phyloP scores from a whole-genome alignment of 2,888 invertebrate species.

The Drosophila suboccidentalis region DNA sequence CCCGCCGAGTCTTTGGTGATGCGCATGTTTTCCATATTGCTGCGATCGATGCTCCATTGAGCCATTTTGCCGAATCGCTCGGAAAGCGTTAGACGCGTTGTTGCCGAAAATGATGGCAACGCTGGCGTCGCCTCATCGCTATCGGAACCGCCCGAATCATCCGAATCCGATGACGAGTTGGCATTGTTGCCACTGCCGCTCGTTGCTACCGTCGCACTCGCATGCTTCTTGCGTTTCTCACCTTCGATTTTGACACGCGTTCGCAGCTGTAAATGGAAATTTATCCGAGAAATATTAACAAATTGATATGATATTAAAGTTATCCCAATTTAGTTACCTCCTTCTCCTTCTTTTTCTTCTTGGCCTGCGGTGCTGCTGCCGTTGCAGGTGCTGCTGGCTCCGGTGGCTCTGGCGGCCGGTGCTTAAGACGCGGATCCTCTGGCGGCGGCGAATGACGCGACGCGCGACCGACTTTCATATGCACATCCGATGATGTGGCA shows the following conservation, averaged over 20 bases:
- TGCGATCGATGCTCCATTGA: constrained; percentile 94
- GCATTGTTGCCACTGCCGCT: constrained; percentile 65
- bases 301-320: too few relatives aligned
- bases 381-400: constrained; percentile 82
- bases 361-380: constrained; percentile 82
- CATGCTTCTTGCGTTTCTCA: constrained; percentile 86
- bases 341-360: constrained; percentile 86
- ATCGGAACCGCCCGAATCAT: constrained; percentile 87
- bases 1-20: constrained; percentile 92
- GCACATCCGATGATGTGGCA: constrained; percentile 74
- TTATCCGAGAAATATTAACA: background rate
- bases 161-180: constrained; percentile 87
- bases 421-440: constrained; percentile 87
- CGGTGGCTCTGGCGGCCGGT: constrained; percentile 87
- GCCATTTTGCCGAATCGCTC: constrained; percentile 97
- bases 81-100: constrained; percentile 91
- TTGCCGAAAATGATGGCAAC: constrained; percentile 88
- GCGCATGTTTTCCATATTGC: constrained; percentile 93
- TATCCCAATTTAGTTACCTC: constrained; percentile 70
- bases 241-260: constrained; percentile 86
- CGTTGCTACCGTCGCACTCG: constrained; percentile 55
- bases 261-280: constrained; percentile 72
- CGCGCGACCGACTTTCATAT: constrained; percentile 81
- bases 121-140: constrained; percentile 85
- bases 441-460: constrained; percentile 87